Evolutionary conservation across 2,113 vertebrate genomes (phyloP).

Genomic region (Lasiurus cinereus): DNA sequence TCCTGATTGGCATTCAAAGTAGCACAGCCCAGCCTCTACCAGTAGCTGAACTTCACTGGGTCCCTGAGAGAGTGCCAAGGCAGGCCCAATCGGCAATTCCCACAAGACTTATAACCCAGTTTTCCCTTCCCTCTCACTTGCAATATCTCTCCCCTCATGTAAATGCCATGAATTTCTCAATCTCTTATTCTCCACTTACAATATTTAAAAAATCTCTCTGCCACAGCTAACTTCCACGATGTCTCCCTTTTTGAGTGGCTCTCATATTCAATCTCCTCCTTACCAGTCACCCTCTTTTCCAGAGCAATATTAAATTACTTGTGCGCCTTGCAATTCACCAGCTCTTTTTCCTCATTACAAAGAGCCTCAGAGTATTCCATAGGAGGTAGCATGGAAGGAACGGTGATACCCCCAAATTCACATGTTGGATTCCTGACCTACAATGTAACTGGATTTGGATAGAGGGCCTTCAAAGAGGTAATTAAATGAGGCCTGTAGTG

Average conservation of each 20-base stretch:
- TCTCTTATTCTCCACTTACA: not conserved
- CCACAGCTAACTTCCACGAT: not conserved
- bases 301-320: constrained; percentile 1
- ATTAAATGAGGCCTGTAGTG: not conserved
- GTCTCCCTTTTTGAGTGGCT: not conserved
- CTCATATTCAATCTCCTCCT: not conserved
- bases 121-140: constrained; percentile 28
- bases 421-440: not conserved
- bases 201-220: not conserved
- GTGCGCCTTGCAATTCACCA: not conserved
- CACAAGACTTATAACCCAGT: not conserved
- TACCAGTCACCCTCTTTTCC: not conserved
- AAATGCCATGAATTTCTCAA: not conserved
- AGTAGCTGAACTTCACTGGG: not conserved
- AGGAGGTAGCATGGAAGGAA: not conserved
- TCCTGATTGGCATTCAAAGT: not conserved
- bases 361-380: not conserved
- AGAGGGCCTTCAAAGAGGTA: not conserved
- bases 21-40: not conserved
- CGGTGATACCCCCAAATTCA: not conserved
- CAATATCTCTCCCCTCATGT: not conserved
- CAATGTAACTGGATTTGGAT: not conserved
- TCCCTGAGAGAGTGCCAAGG: not conserved
- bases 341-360: not conserved
- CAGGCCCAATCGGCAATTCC: not conserved